These are phyloP conservation scores for Sebastes jordani DNA, from an alignment of 2,797 vertebrate species.

Conservation along the genomic window DNA sequence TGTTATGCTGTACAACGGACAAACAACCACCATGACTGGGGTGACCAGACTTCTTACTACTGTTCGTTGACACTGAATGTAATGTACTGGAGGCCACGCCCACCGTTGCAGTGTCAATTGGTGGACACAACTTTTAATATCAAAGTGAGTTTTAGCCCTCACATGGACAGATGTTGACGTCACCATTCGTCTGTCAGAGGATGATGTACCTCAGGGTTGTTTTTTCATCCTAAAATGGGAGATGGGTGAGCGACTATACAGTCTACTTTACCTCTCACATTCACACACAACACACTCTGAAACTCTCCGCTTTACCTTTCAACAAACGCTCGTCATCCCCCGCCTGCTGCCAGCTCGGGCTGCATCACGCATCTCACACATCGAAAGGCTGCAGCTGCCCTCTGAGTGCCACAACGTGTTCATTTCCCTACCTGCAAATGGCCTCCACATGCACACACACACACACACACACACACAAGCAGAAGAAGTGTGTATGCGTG, in stretches of 20 bases:
- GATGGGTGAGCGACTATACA: background rate
- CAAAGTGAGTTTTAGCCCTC: background rate
- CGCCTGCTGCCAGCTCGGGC: conserved; percentile 12
- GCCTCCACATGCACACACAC: conserved; percentile 19
- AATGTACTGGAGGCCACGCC: too few species aligned
- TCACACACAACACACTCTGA: background rate
- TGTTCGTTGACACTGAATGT: too few species aligned
- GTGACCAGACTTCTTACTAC: too few species aligned
- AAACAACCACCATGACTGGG: too few species aligned
- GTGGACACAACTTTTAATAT: too few species aligned
- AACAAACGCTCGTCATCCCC: background rate
- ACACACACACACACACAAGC: conserved; percentile 1
- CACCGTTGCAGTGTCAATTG: too few species aligned
- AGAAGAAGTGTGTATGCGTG: background rate
- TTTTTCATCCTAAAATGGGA: conserved; percentile 2
- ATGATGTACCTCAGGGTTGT: background rate
- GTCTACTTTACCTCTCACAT: background rate
- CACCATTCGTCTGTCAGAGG: background rate
- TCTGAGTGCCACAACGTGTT: conserved; percentile 64
- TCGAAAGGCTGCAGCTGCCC: conserved; percentile 40
- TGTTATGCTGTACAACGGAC: too few species aligned
- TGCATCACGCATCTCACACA: conserved; percentile 43
- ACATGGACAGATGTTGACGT: background rate
- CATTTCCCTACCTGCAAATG: conserved; percentile 58
- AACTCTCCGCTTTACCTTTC: conserved; percentile 3